Evolutionary conservation across 64 coral and sea anemone genomes (phyloP).

Genomic region (Exaiptasia diaphana): DNA sequence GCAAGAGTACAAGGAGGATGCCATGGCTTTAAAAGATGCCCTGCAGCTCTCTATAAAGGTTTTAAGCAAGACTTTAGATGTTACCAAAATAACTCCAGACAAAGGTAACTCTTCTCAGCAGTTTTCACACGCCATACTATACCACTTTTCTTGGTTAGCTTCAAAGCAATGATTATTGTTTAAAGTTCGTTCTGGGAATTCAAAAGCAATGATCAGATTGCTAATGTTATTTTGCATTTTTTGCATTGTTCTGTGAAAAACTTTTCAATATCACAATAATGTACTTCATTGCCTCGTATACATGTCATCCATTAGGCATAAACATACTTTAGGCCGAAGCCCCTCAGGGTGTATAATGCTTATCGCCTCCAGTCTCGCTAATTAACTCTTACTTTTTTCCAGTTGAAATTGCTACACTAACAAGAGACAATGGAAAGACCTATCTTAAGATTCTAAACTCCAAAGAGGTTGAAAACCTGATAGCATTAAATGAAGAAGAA

Average conservation of each 20-base stretch:
- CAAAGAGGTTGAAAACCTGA: slow-evolving; percentile 70
- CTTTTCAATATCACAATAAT: no score
- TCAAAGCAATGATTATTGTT: no score
- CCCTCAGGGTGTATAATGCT: no score
- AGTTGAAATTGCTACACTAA: slow-evolving; percentile 95
- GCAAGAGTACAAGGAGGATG: slow-evolving; percentile 96
- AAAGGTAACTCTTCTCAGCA: slow-evolving; percentile 85
- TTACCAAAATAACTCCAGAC: slow-evolving; percentile 91
- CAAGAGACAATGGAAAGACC: slow-evolving; percentile 76
- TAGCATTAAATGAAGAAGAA: slow-evolving; percentile 73
- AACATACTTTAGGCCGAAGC: no score
- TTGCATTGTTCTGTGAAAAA: no score
- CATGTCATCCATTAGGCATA: no score
- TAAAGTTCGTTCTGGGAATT: not conserved
- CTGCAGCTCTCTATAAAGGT: slow-evolving; percentile 81
- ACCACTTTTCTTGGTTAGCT: no score
- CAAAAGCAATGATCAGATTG: not conserved
- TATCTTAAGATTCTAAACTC: slow-evolving; percentile 63
- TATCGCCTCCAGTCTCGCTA: no score
- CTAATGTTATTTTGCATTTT: no score
- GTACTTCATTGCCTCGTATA: no score
- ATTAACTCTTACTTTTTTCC: not conserved
- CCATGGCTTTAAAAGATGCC: slow-evolving; percentile 81
- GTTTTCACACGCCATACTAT: not conserved
- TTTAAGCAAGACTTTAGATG: slow-evolving; percentile 89